Evolutionary conservation across 2,888 invertebrate species (phyloP).

Genomic region (Xanthia togata): DNA sequence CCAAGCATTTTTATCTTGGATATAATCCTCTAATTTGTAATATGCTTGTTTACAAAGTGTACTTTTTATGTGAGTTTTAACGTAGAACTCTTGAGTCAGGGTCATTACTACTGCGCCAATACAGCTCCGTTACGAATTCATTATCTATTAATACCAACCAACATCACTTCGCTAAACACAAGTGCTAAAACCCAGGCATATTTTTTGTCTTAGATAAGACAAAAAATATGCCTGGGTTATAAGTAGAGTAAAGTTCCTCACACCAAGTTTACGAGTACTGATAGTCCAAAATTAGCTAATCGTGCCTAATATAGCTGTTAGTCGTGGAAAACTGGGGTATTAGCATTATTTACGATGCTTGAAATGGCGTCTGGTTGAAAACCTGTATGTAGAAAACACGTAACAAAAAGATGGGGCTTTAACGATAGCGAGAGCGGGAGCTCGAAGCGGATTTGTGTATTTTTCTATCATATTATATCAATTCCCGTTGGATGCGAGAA

Average conservation of each 20-base stretch:
- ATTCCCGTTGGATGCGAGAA: not conserved
- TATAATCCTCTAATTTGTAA: too few relatives aligned
- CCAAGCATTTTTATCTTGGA: too few relatives aligned
- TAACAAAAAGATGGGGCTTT: conserved; percentile 8
- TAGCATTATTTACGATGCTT: conserved; percentile 59
- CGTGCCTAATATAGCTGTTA: conserved; percentile 55
- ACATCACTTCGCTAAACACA: conserved; percentile 13
- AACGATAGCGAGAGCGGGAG: not conserved
- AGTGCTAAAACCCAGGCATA: conserved; percentile 30
- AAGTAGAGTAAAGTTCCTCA: conserved; percentile 22
- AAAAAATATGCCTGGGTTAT: too few relatives aligned
- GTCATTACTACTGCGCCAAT: too few relatives aligned
- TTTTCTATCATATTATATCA: not conserved
- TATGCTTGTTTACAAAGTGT: too few relatives aligned
- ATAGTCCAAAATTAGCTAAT: conserved; percentile 56
- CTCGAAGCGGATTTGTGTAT: not conserved
- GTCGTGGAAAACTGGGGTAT: conserved; percentile 58
- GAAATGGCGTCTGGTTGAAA: conserved; percentile 41
- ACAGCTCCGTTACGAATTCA: too few relatives aligned
- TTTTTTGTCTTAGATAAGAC: conserved; percentile 39
- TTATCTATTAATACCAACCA: too few relatives aligned
- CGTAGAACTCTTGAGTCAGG: too few relatives aligned
- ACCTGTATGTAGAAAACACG: conserved; percentile 27
- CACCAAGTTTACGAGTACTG: conserved; percentile 38
- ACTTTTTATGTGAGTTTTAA: too few relatives aligned